phyloP scores from a whole-genome alignment of 53 echinoderm and acorn worm species.

The Glandiceps talaboti region DNA sequence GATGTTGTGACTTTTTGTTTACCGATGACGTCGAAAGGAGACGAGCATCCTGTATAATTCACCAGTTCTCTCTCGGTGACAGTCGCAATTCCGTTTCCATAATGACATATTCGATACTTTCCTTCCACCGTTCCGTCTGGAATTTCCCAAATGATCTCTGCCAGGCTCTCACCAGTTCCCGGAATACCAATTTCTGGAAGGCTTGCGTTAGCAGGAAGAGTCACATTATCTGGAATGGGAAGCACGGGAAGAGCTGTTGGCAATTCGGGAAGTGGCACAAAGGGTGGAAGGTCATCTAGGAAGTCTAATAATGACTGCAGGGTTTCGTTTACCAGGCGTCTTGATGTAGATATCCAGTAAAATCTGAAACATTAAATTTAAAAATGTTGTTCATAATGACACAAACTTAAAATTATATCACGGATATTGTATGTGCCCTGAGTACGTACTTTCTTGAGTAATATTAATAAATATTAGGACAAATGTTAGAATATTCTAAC shows the following conservation, averaged over 20 bases:
- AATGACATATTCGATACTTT: constrained; percentile 46
- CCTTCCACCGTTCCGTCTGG: constrained; percentile 40
- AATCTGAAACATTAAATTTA: neutral
- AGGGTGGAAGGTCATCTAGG: neutral
- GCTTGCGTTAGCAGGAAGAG: neutral
- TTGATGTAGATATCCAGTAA: neutral
- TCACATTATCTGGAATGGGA: neutral
- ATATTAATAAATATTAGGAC: too few species aligned
- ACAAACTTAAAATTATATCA: too few species aligned
- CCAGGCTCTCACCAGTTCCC: constrained; percentile 10
- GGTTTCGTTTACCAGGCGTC: neutral
- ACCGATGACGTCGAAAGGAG: neutral
- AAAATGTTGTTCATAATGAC: too few species aligned
- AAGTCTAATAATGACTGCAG: neutral
- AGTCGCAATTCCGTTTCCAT: constrained; percentile 6
- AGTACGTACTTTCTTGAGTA: too few species aligned
- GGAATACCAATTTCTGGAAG: neutral
- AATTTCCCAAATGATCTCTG: constrained; percentile 56
- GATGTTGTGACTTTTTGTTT: too few species aligned
- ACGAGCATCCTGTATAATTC: neutral
- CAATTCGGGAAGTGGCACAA: neutral
- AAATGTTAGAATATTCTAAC: too few species aligned
- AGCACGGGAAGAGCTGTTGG: neutral
- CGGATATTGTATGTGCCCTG: too few species aligned
- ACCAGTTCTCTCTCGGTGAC: neutral